Conservation (phyloP, 2,797 vertebrate species). For the Crotalus adamanteus region DNA sequence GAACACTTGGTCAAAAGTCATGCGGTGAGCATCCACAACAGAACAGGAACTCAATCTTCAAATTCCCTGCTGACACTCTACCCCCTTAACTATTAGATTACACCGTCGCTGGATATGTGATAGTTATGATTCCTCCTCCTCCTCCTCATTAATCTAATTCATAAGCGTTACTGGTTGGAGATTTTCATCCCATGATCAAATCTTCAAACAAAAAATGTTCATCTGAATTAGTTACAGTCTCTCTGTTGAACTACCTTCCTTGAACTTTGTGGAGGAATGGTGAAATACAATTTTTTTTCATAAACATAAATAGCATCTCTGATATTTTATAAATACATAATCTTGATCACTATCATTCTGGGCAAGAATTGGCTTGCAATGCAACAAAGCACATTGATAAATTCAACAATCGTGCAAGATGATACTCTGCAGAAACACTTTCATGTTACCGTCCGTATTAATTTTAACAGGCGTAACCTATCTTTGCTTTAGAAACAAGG, state of each 20-base stretch:
- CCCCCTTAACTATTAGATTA: neutral
- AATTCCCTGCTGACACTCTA: neutral
- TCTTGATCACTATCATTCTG: constrained; percentile 37
- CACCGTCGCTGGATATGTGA: neutral
- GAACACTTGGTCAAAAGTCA: neutral
- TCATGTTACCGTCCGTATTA: constrained; percentile 61
- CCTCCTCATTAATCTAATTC: neutral
- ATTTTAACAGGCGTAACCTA: constrained; percentile 64
- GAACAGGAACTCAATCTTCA: neutral
- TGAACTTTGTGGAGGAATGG: neutral
- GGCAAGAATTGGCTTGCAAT: constrained; percentile 44
- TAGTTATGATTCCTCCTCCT: neutral
- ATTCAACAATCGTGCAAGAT: constrained; percentile 37
- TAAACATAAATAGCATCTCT: neutral
- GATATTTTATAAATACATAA: constrained; percentile 33
- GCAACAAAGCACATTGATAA: constrained; percentile 41
- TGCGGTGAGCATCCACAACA: neutral
- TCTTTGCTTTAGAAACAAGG: constrained; percentile 58
- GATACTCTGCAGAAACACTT: constrained; percentile 54
- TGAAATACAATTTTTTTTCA: neutral
- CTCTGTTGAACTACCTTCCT: neutral
- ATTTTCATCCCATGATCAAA: neutral
- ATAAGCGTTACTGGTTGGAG: neutral
- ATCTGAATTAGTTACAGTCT: neutral
- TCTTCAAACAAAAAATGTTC: neutral